Evolutionary conservation across 1,140 invertebrate species (phyloP).

Genomic region (Orchestia grillus): DNA sequence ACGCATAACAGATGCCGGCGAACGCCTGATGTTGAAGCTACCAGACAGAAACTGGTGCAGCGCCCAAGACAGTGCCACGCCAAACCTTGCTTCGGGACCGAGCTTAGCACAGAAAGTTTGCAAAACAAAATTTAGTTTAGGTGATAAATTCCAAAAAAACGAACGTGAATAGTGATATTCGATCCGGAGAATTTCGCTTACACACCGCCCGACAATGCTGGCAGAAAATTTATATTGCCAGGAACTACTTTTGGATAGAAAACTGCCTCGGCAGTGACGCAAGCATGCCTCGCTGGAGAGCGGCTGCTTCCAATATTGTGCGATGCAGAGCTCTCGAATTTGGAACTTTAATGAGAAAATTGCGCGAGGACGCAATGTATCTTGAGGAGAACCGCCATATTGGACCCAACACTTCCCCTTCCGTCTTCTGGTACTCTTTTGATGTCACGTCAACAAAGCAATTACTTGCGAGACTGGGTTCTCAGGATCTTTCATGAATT

Average conservation of each 20-base stretch:
- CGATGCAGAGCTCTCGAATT: constrained; percentile 21
- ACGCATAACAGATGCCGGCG: not conserved
- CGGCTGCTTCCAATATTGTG: not conserved
- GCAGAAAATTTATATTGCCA: not conserved
- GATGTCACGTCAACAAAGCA: not conserved
- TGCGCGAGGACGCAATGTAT: constrained; percentile 38
- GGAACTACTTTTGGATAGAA: not conserved
- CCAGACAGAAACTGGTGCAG: not conserved
- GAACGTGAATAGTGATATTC: not conserved
- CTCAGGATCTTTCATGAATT: not conserved
- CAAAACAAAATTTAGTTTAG: not conserved
- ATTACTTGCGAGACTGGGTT: not conserved
- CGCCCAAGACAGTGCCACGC: not conserved
- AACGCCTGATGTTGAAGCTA: not conserved
- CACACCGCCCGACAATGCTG: not conserved
- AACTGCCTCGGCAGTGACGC: not conserved
- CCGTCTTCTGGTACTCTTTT: not conserved
- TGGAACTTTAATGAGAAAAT: constrained; percentile 48
- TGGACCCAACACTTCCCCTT: not conserved
- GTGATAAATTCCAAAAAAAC: not conserved
- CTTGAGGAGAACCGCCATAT: not conserved
- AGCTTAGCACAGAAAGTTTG: not conserved
- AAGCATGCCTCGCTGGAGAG: not conserved
- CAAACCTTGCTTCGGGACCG: not conserved
- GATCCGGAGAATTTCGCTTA: not conserved